Evolutionary conservation across 53 echinoderm and acorn worm genomes (phyloP).

Genomic region (Holothuria scabra): DNA sequence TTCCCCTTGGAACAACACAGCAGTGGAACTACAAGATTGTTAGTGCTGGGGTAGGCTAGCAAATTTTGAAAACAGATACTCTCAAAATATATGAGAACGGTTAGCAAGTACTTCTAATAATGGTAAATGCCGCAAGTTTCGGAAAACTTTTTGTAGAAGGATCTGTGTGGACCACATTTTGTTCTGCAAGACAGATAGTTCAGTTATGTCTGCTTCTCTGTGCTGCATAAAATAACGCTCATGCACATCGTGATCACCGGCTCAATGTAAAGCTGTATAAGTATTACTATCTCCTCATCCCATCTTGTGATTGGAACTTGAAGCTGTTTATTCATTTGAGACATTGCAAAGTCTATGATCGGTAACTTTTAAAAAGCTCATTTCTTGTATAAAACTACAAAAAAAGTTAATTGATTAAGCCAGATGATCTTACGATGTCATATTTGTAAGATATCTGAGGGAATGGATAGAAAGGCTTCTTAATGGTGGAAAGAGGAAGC

Average conservation of each 20-base stretch:
- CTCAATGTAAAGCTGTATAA: too few species aligned
- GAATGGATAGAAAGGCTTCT: conserved; percentile 20
- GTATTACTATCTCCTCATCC: conserved; percentile 1
- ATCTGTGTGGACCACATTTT: too few species aligned
- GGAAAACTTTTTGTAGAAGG: too few species aligned
- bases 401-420: conserved; percentile 1
- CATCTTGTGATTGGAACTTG: conserved; percentile 2
- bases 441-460: conserved; percentile 26
- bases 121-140: too few species aligned
- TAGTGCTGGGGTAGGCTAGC: conserved; percentile 7
- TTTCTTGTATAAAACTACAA: conserved; percentile 15
- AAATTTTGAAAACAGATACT: conserved; percentile 27
- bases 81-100: conserved; percentile 6
- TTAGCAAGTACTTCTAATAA: too few species aligned
- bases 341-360: conserved; percentile 12
- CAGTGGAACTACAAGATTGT: conserved; percentile 1
- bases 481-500: background rate
- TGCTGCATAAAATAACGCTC: too few species aligned
- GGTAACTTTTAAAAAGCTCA: conserved; percentile 14
- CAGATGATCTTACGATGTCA: conserved; percentile 4
- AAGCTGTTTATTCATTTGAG: conserved; percentile 17
- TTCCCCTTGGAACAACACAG: conserved; percentile 7
- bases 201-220: too few species aligned
- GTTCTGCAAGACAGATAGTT: too few species aligned
- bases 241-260: too few species aligned